These are phyloP conservation scores for Chascanopsetta lugubris DNA, from an alignment of 2,113 vertebrate species.

Conservation along the genomic window DNA sequence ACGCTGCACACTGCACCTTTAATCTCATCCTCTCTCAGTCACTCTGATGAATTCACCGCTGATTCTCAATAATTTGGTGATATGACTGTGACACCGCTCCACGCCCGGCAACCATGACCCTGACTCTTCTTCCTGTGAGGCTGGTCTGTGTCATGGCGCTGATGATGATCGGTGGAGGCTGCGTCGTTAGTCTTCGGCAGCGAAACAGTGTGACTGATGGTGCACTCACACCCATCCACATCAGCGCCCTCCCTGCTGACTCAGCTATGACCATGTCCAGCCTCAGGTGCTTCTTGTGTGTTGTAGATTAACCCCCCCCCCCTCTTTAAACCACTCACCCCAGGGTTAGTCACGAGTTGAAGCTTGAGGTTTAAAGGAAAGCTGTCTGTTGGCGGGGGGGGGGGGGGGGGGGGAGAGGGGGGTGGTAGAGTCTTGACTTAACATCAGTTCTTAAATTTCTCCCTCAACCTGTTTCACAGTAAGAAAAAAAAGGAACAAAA, in stretches of 20 bases:
- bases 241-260: conserved; percentile 44
- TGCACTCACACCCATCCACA: conserved; percentile 33
- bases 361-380: too few relatives aligned
- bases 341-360: too few relatives aligned
- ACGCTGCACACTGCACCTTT: too few relatives aligned
- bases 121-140: neutral
- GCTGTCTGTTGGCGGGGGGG: too few relatives aligned
- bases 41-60: too few relatives aligned
- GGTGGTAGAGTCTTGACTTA: neutral
- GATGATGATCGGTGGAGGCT: too few relatives aligned
- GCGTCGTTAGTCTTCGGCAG: conserved; percentile 12
- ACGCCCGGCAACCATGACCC: too few relatives aligned
- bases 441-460: neutral
- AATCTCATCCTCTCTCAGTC: too few relatives aligned
- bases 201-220: conserved; percentile 53
- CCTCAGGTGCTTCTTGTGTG: conserved; percentile 13
- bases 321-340: neutral
- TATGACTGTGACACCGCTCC: too few relatives aligned
- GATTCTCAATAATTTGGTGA: too few relatives aligned
- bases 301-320: conserved; percentile 4
- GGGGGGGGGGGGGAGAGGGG: too few relatives aligned
- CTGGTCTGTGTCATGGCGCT: neutral
- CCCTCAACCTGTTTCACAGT: too few relatives aligned
- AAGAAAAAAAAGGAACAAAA: neutral
- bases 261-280: conserved; percentile 43